A percentile compares a stretch with the other conserved stretches of the same genome.
Evolutionary conservation across 2,113 vertebrate species (phyloP).

Genomic region (Pelecanoides urinatrix): DNA sequence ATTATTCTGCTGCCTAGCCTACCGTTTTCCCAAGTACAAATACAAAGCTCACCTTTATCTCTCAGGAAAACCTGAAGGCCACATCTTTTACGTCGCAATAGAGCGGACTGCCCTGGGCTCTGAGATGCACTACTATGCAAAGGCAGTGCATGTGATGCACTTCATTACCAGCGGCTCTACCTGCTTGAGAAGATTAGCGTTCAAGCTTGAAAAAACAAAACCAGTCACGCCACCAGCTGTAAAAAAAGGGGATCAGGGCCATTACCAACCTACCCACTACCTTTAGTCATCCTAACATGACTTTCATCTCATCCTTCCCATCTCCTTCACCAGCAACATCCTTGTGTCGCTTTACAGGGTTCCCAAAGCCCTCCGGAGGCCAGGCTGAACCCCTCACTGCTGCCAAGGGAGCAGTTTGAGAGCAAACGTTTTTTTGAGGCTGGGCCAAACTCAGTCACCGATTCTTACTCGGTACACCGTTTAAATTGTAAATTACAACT

Average conservation of each 20-base stretch:
- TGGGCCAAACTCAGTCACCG: not conserved
- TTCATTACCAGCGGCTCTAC: accelerated
- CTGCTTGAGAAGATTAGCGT: no score
- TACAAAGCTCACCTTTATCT: not conserved
- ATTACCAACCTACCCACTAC: no score
- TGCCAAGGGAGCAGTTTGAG: not conserved
- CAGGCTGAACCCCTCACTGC: not conserved
- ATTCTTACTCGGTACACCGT: not conserved
- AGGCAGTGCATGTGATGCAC: not conserved
- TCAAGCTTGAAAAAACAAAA: not conserved
- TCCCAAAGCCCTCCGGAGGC: not conserved
- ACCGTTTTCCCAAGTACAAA: not conserved
- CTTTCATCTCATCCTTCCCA: no score
- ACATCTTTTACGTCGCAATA: not conserved
- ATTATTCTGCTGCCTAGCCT: not conserved
- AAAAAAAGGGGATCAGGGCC: not conserved
- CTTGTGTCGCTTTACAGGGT: accelerated
- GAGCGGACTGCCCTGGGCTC: not conserved
- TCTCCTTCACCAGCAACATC: not conserved
- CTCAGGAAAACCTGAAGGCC: not conserved
- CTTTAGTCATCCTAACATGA: not conserved
- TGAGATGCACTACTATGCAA: not conserved
- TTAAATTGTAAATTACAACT: not conserved
- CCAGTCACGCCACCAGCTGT: not conserved
- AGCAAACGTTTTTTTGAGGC: not conserved